Base-by-base conservation (phyloP, 2,113 vertebrate species). In the Passer domesticus region DNA sequence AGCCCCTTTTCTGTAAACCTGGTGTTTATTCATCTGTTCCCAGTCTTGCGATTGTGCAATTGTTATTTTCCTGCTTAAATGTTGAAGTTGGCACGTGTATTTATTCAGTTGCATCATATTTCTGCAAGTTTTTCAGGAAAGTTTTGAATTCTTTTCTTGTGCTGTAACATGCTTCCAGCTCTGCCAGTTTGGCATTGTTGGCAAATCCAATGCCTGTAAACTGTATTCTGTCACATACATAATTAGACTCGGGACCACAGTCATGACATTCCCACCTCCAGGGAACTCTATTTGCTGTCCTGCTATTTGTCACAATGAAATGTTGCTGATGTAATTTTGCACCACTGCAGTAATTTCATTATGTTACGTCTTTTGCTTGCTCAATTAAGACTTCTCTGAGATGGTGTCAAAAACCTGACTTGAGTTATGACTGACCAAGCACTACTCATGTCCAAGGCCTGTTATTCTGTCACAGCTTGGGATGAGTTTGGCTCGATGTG, bases 41-140 rank as follows among this genome's bases (percentile, higher is more conserved):
- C n/a, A 60, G 66, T 76, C 66, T 72, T 75, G 53, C 64, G 70
- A 39, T 78, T 79, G 74, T 75, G 90, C 66, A 89, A 12, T 83
- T 82, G 52, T 63, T 89, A 44, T 83, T 90, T 92, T 88, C 43
- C 49, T 58, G 39, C 43, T 83, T 89, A 80, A 83, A 80, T 53
- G 37, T 6, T 79, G 59, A 92, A 83, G 47, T 44, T 90, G 83
- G 83, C 86, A 78, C 24, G 66, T 55, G 83, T 31, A 50, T 66
- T 81, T 92, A 89, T 79, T 68, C n/a, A 68, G 0, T 35, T 94
- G 82, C 80, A 37, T 81, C 50, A 59, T 70, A 55, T 93, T 96
- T 90, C 83, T 94, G 64, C 90, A 92, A 44, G 64, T 75, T 82
- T 91, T 60, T 77, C 55, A 90, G 64, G 31, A 82, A 31, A 46